Conservation (phyloP, 2,113 vertebrate species). For the Emydura subglobosa region DNA sequence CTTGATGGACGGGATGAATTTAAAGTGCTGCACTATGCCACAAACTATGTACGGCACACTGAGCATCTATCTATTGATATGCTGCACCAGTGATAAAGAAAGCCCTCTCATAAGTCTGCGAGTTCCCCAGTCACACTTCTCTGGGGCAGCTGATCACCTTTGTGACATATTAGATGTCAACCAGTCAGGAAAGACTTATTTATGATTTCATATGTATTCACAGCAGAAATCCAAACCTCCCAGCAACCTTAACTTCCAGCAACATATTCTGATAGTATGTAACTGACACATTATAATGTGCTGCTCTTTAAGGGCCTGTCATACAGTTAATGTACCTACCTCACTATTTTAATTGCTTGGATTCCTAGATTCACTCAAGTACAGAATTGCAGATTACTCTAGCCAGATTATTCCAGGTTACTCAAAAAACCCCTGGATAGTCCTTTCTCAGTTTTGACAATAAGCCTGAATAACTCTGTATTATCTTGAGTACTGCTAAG, state of each 20-base stretch:
- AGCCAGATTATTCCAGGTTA: not conserved
- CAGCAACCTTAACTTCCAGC: not conserved
- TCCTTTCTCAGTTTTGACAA: not conserved
- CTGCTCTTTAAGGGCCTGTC: not conserved
- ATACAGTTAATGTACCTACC: not conserved
- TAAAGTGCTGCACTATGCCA: fast-evolving
- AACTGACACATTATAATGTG: not conserved
- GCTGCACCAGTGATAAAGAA: not conserved
- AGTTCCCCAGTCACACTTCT: not conserved
- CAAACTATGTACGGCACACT: not conserved
- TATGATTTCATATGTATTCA: not conserved
- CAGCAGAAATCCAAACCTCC: conserved; percentile 1
- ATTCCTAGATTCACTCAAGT: not conserved
- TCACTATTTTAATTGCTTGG: not conserved
- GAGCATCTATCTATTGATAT: not conserved
- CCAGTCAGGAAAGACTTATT: not conserved
- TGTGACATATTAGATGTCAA: not conserved
- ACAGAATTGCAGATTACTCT: conserved; percentile 1
- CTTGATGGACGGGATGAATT: not conserved
- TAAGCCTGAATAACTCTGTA: not conserved
- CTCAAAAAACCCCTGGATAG: not conserved
- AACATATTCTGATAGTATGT: not conserved
- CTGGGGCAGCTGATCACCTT: not conserved
- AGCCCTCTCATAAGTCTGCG: not conserved
- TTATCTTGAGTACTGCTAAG: not conserved